Evolutionary conservation across 1,140 invertebrate species (phyloP).

Genomic region (Tenebrio molitor): DNA sequence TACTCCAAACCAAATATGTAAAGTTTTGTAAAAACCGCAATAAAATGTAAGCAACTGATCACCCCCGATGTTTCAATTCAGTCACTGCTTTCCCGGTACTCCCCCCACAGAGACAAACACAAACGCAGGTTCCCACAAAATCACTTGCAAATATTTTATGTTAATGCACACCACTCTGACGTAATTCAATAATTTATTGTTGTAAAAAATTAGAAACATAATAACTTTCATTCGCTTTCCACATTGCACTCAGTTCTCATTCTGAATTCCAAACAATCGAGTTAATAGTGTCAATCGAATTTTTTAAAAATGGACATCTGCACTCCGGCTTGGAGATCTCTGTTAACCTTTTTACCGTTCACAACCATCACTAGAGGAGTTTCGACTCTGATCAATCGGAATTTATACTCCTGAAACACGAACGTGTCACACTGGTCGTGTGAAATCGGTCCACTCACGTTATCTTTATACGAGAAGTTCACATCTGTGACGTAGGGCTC

Average conservation of each 20-base stretch:
- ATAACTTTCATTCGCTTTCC: neutral
- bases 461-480: conserved; percentile 72
- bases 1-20: conserved; percentile 39
- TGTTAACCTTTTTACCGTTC: conserved; percentile 80
- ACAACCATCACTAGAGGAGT: conserved; percentile 81
- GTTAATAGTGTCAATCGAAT: conserved; percentile 58
- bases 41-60: conserved; percentile 13
- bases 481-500: conserved; percentile 80
- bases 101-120: no score
- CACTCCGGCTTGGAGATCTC: conserved; percentile 77
- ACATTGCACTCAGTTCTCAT: conserved; percentile 10
- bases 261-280: conserved; percentile 23
- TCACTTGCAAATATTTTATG: no score
- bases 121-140: no score
- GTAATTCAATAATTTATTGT: no score
- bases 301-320: conserved; percentile 65
- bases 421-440: conserved; percentile 1
- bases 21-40: conserved; percentile 36
- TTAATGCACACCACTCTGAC: no score
- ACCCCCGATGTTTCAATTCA: neutral
- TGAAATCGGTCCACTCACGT: conserved; percentile 67
- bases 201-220: neutral
- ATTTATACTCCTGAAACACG: conserved; percentile 77
- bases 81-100: no score
- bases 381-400: conserved; percentile 81